Conservation (phyloP, 2,888 invertebrate genomes). For the Hybos culiciformis region DNA sequence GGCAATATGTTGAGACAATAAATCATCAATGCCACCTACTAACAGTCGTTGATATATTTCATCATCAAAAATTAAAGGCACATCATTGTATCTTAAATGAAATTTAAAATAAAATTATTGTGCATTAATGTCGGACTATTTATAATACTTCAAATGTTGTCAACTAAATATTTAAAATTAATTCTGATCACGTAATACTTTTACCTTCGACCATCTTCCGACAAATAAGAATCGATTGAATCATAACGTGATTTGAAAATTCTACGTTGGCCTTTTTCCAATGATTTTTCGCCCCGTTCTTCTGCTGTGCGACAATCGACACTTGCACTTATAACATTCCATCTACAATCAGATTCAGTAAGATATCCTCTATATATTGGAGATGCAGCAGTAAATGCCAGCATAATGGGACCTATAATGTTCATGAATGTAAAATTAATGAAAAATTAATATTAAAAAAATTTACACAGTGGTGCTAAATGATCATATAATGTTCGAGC, state of each 20-base stretch:
- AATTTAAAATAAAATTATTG: slow-evolving; percentile 5
- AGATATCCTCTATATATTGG: slow-evolving; percentile 88
- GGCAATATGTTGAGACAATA: slow-evolving; percentile 89
- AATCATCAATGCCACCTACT: slow-evolving; percentile 81
- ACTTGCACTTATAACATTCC: slow-evolving; percentile 92
- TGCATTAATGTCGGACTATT: not conserved
- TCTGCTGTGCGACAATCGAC: slow-evolving; percentile 91
- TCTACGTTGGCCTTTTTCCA: slow-evolving; percentile 61
- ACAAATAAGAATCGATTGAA: slow-evolving; percentile 93
- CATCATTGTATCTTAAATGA: slow-evolving; percentile 71
- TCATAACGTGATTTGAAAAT: slow-evolving; percentile 94
- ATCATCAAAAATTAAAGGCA: slow-evolving; percentile 74
- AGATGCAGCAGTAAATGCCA: slow-evolving; percentile 93
- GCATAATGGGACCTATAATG: slow-evolving; percentile 95
- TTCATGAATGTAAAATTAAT: too few relatives aligned
- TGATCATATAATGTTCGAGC: slow-evolving; percentile 95
- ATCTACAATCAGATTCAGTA: slow-evolving; percentile 93
- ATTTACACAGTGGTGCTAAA: slow-evolving; percentile 85
- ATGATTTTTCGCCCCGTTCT: slow-evolving; percentile 67
- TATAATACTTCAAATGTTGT: not conserved
- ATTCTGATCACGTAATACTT: slow-evolving; percentile 34
- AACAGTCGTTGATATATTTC: slow-evolving; percentile 68
- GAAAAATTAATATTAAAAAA: too few relatives aligned
- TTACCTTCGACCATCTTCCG: slow-evolving; percentile 71
- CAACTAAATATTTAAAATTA: not conserved